Conservation (phyloP, 2,888 invertebrate genomes). For the Hipparchia sbordonii region DNA sequence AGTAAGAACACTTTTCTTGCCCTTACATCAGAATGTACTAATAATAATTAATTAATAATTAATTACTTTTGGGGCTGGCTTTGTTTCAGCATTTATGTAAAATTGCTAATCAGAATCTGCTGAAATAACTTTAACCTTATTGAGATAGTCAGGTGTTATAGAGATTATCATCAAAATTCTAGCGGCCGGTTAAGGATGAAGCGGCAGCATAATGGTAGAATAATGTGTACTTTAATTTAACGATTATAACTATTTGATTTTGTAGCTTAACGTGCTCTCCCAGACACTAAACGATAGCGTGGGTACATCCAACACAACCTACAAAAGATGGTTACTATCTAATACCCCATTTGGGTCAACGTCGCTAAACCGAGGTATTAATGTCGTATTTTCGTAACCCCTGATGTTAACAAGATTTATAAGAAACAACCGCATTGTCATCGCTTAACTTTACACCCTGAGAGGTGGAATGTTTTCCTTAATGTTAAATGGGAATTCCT, state of each 20-base stretch:
- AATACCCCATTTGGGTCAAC: slow-evolving; percentile 3
- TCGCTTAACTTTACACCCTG: no score
- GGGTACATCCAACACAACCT: not conserved
- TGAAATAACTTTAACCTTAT: not conserved
- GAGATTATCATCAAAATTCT: not conserved
- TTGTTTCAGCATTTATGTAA: no score
- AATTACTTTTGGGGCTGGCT: no score
- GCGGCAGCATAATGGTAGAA: not conserved
- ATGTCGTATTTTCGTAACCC: not conserved
- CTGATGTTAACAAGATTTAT: not conserved
- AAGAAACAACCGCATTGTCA: not conserved
- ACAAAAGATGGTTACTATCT: not conserved
- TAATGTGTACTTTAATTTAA: not conserved
- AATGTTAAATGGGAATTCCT: no score
- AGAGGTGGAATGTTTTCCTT: no score
- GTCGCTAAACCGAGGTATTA: not conserved
- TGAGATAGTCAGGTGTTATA: not conserved
- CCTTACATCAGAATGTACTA: no score
- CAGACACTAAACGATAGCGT: not conserved
- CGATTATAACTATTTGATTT: not conserved
- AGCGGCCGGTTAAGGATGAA: not conserved
- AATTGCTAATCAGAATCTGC: not conserved
- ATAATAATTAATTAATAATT: no score
- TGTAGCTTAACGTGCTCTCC: not conserved
- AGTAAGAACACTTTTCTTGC: no score